A percentile compares a stretch with the other conserved stretches of the same genome.
Conservation (phyloP, 1,140 invertebrate genomes). For the Parasteatoda tepidariorum region DNA sequence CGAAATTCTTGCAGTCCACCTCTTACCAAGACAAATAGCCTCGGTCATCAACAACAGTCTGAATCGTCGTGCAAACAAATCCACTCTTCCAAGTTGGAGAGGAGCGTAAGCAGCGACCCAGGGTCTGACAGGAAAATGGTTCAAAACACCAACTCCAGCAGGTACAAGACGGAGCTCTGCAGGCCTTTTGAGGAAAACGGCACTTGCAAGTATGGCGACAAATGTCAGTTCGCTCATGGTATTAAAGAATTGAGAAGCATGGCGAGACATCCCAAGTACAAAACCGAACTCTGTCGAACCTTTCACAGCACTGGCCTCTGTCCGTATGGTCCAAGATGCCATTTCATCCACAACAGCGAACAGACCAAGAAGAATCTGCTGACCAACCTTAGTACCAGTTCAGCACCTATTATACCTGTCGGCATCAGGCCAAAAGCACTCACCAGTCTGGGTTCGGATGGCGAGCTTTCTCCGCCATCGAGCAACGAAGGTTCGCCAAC, state of each 20-base stretch:
- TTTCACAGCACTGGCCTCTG: slow-evolving; percentile 98
- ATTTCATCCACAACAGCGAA: slow-evolving; percentile 98
- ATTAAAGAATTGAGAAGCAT: slow-evolving; percentile 89
- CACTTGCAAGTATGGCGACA: slow-evolving; percentile 97
- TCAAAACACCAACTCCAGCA: slow-evolving; percentile 74
- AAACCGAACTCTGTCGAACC: slow-evolving; percentile 97
- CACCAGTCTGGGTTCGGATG: slow-evolving; percentile 62
- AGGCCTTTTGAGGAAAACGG: slow-evolving; percentile 95
- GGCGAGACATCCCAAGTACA: slow-evolving; percentile 98
- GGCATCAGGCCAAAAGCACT: slow-evolving; percentile 63
- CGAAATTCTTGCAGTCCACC: slow-evolving; percentile 38
- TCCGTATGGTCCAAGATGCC: slow-evolving; percentile 96
- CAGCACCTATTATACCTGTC: background rate
- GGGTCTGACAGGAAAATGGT: background rate
- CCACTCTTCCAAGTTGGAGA: slow-evolving; percentile 21
- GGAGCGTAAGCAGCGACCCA: background rate
- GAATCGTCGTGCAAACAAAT: background rate
- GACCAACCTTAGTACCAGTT: slow-evolving; percentile 6
- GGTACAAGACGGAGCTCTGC: slow-evolving; percentile 99
- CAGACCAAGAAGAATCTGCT: slow-evolving; percentile 72
- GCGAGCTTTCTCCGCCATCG: slow-evolving; percentile 68
- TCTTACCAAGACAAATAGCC: slow-evolving; percentile 17
- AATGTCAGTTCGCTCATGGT: slow-evolving; percentile 99
- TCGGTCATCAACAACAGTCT: background rate
- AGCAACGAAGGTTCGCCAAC: slow-evolving; percentile 75